Evolutionary conservation across 2,888 invertebrate species (phyloP), one percentile per base, ranked within the genome.

Genomic region (Drosophila prolongata): DNA sequence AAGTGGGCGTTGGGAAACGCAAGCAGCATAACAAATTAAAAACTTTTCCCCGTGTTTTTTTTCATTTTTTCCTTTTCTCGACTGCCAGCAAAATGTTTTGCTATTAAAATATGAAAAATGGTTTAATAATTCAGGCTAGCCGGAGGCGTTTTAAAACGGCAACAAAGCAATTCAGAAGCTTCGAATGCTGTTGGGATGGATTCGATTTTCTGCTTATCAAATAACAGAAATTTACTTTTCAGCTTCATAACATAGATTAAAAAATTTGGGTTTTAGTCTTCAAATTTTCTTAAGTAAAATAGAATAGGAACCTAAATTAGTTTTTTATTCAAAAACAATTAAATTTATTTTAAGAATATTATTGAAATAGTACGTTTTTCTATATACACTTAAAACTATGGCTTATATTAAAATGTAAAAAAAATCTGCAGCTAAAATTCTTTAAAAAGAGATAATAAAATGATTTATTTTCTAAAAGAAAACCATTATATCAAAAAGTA

Each of bases 101-200:
- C 85, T 79, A 89, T 83, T 89, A 80, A 82, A 83, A 83, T 71
- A 84, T 89, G 89, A 83, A 87, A 89, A 89, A 83, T 87, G 87
- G 78, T 75, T 80, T 79, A 84, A 89, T 83, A 89, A 83, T 72
- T 88, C 78, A 49, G 55, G 60, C 27, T 37, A 57, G 58, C 76
- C 55, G 35, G 47, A 61, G 71, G 83, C 86, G 69, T 47, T 69
- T 64, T 75, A 66, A 67, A 76, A 74, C 42, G 50, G 46, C 47
- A 35, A 40, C 11, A 38, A 62, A 46, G 40, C 37, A 49, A 47
- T 53, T 11, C 24, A 50, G 13, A 44, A 40, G 56, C 46, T 13
- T 35, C 16, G 72, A 38, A 27, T 16, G 16, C 37, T 34, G 38
- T 44, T 68, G 68, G n/a, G 14, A 9, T 46, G 44, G 14, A 65